Conservation (phyloP, 1,140 invertebrate genomes). For the Rhyzopertha dominica region DNA sequence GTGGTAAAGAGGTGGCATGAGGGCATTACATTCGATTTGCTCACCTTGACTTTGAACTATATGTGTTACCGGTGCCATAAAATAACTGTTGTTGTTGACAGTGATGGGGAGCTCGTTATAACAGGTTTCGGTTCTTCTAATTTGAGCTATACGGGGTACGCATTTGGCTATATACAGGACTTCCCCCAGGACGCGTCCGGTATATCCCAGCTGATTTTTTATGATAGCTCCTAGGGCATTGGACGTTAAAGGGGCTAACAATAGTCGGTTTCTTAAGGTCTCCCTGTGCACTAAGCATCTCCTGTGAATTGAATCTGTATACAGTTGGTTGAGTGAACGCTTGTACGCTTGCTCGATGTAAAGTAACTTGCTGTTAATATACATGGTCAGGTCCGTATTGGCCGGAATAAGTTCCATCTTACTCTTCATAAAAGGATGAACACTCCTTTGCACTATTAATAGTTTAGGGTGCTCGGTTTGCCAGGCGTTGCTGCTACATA, state of each 20-base stretch:
- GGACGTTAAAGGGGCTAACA: slow-evolving; percentile 2
- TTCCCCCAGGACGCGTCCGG: slow-evolving; percentile 4
- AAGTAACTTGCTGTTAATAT: too few relatives aligned
- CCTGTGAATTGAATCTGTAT: slow-evolving; percentile 2
- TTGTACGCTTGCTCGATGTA: not conserved
- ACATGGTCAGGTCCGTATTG: too few relatives aligned
- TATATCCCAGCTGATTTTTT: slow-evolving; percentile 5
- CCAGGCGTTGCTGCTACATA: slow-evolving; percentile 4
- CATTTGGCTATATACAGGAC: slow-evolving; percentile 7
- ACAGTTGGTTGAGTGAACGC: not conserved
- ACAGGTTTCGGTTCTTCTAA: slow-evolving; percentile 1
- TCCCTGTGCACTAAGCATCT: slow-evolving; percentile 6
- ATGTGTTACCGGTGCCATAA: slow-evolving; percentile 5
- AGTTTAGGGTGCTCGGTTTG: slow-evolving; percentile 12
- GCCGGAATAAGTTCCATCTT: too few relatives aligned
- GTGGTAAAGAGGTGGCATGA: slow-evolving; percentile 7
- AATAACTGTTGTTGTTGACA: too few relatives aligned
- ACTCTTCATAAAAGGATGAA: too few relatives aligned
- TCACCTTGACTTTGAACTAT: slow-evolving; percentile 7
- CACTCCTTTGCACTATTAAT: too few relatives aligned
- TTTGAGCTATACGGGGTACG: not conserved
- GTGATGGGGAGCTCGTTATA: slow-evolving; percentile 9
- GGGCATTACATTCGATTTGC: too few relatives aligned
- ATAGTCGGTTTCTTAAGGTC: slow-evolving; percentile 7
- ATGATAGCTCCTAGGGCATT: slow-evolving; percentile 3